Conservation (phyloP, 1,140 invertebrate genomes). For the Anagrus nilaparvatae region DNA sequence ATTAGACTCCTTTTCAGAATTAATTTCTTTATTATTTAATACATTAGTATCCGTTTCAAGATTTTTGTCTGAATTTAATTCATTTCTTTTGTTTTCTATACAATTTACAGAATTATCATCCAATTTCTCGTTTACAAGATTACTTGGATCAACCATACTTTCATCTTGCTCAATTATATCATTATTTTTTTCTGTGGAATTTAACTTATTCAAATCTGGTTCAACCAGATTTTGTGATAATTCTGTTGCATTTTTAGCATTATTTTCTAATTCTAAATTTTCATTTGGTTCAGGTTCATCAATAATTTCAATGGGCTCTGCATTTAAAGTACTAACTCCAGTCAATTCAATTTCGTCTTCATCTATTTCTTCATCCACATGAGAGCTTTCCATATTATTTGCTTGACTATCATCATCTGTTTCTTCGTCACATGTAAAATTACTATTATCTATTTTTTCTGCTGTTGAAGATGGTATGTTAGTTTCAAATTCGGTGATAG, state of each 20-base stretch:
- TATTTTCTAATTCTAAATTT: background rate
- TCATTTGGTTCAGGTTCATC: background rate
- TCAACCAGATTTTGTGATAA: background rate
- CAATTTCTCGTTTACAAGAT: background rate
- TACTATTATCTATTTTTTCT: too few relatives aligned
- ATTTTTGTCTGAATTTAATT: background rate
- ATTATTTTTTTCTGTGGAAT: background rate
- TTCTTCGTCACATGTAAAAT: too few relatives aligned
- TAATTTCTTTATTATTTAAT: background rate
- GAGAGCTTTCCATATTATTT: too few relatives aligned
- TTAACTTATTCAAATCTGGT: background rate
- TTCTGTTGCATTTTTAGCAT: background rate
- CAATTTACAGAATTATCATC: background rate
- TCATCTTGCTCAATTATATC: background rate
- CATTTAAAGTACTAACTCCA: too few relatives aligned
- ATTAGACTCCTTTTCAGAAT: background rate
- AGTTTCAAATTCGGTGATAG: too few relatives aligned
- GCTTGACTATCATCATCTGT: too few relatives aligned
- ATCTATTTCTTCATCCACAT: too few relatives aligned
- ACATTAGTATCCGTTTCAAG: background rate
- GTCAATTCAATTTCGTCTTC: too few relatives aligned
- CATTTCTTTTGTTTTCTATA: background rate
- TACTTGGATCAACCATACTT: background rate
- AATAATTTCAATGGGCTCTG: background rate
- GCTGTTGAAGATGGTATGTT: too few relatives aligned